Evolutionary conservation across 2,797 vertebrate genomes (phyloP).

Genomic region (Oryzias sinensis): DNA sequence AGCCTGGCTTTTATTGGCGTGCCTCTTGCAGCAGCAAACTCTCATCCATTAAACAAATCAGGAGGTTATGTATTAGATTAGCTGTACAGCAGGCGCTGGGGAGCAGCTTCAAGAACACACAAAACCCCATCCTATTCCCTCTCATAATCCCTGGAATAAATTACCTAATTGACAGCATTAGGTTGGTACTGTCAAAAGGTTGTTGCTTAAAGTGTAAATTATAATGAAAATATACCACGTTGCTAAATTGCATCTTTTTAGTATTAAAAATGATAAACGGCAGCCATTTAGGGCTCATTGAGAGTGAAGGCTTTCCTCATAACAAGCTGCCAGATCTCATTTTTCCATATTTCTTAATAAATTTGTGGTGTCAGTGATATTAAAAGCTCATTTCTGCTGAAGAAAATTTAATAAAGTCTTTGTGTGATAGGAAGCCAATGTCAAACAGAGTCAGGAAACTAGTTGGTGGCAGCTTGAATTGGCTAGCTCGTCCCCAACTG

Average conservation of each 20-base stretch:
- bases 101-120: slow-evolving; percentile 62
- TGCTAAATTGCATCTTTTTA: slow-evolving; percentile 64
- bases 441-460: slow-evolving; percentile 61
- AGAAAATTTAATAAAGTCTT: slow-evolving; percentile 64
- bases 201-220: slow-evolving; percentile 59
- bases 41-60: slow-evolving; percentile 84
- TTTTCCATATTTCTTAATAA: slow-evolving; percentile 70
- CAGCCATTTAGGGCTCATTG: slow-evolving; percentile 62
- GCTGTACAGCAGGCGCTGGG: slow-evolving; percentile 63
- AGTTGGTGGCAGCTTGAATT: slow-evolving; percentile 62
- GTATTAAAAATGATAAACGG: slow-evolving; percentile 73
- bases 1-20: slow-evolving; percentile 76
- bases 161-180: slow-evolving; percentile 74
- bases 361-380: slow-evolving; percentile 69
- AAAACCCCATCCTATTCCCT: slow-evolving; percentile 59
- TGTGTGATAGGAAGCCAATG: slow-evolving; percentile 66
- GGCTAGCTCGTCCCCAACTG: slow-evolving; percentile 54
- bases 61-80: slow-evolving; percentile 82
- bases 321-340: slow-evolving; percentile 57
- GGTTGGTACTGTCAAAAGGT: slow-evolving; percentile 65
- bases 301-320: slow-evolving; percentile 50
- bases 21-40: slow-evolving; percentile 73
- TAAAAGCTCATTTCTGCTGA: slow-evolving; percentile 68
- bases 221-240: slow-evolving; percentile 67
- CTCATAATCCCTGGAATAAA: slow-evolving; percentile 73